Percentiles rank a stretch among this genome's conserved stretches.
Conservation (phyloP, 2,797 vertebrate genomes). For the Sciaenops ocellatus region DNA sequence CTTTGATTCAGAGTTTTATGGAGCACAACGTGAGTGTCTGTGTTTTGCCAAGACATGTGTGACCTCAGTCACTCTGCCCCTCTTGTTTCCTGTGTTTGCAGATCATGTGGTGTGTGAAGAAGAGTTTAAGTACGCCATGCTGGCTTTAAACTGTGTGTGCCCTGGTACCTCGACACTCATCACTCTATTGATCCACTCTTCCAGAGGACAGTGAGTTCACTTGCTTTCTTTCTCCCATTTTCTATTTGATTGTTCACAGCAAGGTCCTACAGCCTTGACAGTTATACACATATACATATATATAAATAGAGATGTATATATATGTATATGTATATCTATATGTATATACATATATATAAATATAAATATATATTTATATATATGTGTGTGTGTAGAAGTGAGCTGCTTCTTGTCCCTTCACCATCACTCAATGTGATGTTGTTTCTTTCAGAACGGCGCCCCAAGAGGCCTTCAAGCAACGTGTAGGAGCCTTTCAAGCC, state of each 20-base stretch:
- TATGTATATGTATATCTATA: neutral
- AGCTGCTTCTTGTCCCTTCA: slow-evolving; percentile 17
- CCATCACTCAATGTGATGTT: slow-evolving; percentile 14
- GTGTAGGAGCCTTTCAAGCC: slow-evolving; percentile 86
- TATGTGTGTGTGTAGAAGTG: neutral
- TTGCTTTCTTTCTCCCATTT: neutral
- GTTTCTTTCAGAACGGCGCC: slow-evolving; percentile 76
- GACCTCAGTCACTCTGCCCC: slow-evolving; percentile 14
- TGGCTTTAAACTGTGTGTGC: slow-evolving; percentile 91
- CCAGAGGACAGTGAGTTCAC: slow-evolving; percentile 89
- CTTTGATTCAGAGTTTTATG: neutral
- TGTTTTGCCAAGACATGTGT: slow-evolving; percentile 21
- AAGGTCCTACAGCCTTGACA: neutral
- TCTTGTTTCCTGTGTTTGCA: slow-evolving; percentile 67
- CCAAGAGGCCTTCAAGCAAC: slow-evolving; percentile 85
- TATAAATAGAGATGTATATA: too few relatives aligned
- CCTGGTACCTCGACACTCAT: slow-evolving; percentile 90
- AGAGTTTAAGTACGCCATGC: slow-evolving; percentile 92
- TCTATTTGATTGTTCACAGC: slow-evolving; percentile 10
- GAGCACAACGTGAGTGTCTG: neutral
- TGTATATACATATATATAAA: too few relatives aligned
- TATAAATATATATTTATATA: too few relatives aligned
- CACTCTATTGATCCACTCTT: slow-evolving; percentile 90
- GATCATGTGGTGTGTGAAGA: slow-evolving; percentile 92
- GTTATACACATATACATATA: slow-evolving; percentile 2